Conservation (phyloP, 2,888 invertebrate species). For the Phortica magna region DNA sequence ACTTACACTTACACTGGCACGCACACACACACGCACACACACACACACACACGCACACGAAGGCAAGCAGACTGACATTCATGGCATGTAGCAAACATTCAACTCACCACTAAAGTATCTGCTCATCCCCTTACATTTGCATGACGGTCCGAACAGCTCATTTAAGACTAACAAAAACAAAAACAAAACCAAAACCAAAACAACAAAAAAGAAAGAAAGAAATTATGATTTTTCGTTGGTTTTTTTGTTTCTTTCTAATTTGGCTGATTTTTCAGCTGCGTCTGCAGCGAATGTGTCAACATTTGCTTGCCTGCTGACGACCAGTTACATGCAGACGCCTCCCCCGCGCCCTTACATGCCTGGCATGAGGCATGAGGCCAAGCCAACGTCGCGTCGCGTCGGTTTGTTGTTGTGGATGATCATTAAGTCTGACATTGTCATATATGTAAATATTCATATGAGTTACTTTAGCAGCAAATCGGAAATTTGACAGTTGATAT, state of each 20-base stretch:
- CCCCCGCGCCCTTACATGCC: slow-evolving; percentile 30
- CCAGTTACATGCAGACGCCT: not conserved
- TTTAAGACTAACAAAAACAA: slow-evolving; percentile 8
- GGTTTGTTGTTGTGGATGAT: not conserved
- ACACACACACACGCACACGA: not conserved
- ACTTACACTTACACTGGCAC: no score
- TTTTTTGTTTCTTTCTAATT: slow-evolving; percentile 46
- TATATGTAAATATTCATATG: slow-evolving; percentile 45
- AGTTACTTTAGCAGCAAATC: slow-evolving; percentile 61
- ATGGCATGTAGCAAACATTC: no score
- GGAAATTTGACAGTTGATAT: slow-evolving; percentile 75
- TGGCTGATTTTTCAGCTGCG: slow-evolving; percentile 71
- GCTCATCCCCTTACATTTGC: not conserved
- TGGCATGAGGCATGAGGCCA: no score
- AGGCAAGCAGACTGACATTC: no score
- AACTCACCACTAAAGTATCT: no score
- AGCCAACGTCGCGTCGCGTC: not conserved
- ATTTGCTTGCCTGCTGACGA: slow-evolving; percentile 32
- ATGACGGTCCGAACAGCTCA: not conserved
- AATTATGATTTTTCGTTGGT: no score
- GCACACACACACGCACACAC: not conserved
- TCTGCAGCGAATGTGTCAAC: slow-evolving; percentile 69
- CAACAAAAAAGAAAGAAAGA: slow-evolving; percentile 28
- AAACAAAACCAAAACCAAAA: not conserved
- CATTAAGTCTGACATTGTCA: slow-evolving; percentile 17